phyloP scores from a whole-genome alignment of 37 sponge, comb jelly and placozoan genomes.

The Mnemiopsis leidyi region DNA sequence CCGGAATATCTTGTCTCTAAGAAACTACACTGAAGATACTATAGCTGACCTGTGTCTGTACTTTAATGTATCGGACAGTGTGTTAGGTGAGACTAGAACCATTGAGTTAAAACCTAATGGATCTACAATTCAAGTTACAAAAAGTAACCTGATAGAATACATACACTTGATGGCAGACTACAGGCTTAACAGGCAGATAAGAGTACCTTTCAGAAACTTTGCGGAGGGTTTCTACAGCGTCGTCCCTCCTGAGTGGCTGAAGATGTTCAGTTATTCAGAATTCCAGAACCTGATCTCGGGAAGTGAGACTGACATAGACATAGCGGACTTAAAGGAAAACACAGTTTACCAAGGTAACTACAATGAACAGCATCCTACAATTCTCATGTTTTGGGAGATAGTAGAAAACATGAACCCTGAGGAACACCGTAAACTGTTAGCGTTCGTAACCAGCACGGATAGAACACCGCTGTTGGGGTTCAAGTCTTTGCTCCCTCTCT shows the following conservation, averaged over 20 bases:
- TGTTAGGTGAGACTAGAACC: not conserved
- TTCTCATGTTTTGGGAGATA: constrained; percentile 39
- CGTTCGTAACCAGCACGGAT: constrained; percentile 51
- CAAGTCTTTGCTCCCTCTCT: constrained; percentile 12
- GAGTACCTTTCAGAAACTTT: constrained; percentile 74
- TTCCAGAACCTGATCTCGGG: constrained; percentile 46
- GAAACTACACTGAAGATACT: constrained; percentile 7
- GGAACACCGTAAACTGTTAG: constrained; percentile 9
- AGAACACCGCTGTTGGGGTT: constrained; percentile 34
- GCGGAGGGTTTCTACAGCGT: constrained; percentile 76
- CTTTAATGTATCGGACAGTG: constrained; percentile 4
- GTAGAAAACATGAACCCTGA: constrained; percentile 29
- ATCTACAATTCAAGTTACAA: constrained; percentile 73
- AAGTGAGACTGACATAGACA: not conserved
- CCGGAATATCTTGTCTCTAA: constrained; percentile 58
- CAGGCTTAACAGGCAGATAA: constrained; percentile 74
- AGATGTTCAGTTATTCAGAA: constrained; percentile 72
- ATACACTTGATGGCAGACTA: constrained; percentile 84
- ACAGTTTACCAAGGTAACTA: constrained; percentile 41
- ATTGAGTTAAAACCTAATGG: constrained; percentile 82
- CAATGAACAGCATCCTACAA: constrained; percentile 23
- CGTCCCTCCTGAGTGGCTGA: constrained; percentile 76
- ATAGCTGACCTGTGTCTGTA: constrained; percentile 59
- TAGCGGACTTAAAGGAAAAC: not conserved
- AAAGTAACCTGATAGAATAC: constrained; percentile 79